Base-by-base conservation (phyloP, 2,888 invertebrate genomes). In the Troides oblongomaculatus region DNA sequence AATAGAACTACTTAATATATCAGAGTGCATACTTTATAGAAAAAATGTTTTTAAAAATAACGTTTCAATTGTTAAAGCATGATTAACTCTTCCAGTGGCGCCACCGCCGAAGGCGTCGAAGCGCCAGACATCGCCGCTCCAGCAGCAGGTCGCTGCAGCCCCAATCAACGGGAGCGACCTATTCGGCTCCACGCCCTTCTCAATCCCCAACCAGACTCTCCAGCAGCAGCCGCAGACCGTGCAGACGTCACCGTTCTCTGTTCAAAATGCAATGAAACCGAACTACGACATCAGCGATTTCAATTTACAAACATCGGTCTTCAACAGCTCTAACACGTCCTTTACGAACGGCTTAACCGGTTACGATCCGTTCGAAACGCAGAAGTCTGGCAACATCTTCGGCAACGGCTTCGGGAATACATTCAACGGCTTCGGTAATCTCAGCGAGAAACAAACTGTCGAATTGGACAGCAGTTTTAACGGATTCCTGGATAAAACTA, bases 321-420 rank as follows among this genome's bases (percentile, higher is more conserved):
- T 92, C 71, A 91, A 88, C 76, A 81, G 84, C 18, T 74, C 76
- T 30, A 83, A 79, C 63, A 84, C 84, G 2, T 84, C 90, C 0
- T 89, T 90, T 76, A 89, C 90, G 1, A 91, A 92, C 72, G 92
- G 90, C 0, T 76, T 93, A 65, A 88, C 86, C 30, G 90, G 92
- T 0, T 93, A 94, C 75, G 97, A 97, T 88, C 97, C 97, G 1
- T 97, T 97, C 82, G 97, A 97, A 76, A 97, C 97, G 93, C 96
- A 95, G 60, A 96, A 96, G 79, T 77, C 81, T 50, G 86, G 86
- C 1, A 92, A 83, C 57, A 90, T 92, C 12, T 91, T 91, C 69
- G 88, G 85, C 0, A 91, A 90, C 66, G 86, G 87, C 1, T 90
- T 80, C 68, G 87, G 88, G 0, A 89, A 85, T 72, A 75, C 85